Evolutionary conservation across 2,797 vertebrate species (phyloP).

Genomic region (Orestias chungarensis): DNA sequence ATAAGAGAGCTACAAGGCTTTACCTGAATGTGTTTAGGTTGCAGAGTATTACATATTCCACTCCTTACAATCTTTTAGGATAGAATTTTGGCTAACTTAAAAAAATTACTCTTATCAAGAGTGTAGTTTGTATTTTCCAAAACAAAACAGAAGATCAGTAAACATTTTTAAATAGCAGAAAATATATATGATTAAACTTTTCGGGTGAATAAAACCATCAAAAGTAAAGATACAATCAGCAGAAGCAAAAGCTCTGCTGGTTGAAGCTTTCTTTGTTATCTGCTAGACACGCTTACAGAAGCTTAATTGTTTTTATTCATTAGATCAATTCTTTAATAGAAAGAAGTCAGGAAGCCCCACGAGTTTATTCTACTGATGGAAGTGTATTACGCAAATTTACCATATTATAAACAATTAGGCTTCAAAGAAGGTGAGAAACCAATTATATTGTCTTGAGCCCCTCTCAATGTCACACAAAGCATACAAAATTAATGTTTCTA

Average conservation of each 20-base stretch:
- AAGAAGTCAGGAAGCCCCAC: background rate
- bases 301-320: slow-evolving; percentile 22
- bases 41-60: background rate
- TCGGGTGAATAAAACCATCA: slow-evolving; percentile 9
- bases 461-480: slow-evolving; percentile 17
- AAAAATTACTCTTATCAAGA: too few species aligned
- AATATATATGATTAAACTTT: slow-evolving; percentile 18
- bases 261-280: background rate
- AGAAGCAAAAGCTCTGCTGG: background rate
- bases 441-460: slow-evolving; percentile 11
- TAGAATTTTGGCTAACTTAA: too few species aligned
- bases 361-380: background rate
- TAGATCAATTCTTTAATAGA: background rate
- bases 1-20: background rate
- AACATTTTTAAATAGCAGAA: too few species aligned
- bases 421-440: slow-evolving; percentile 8
- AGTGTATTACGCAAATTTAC: background rate
- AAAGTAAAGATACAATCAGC: slow-evolving; percentile 12
- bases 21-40: background rate
- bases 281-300: background rate
- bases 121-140: too few species aligned
- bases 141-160: too few species aligned
- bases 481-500: slow-evolving; percentile 39
- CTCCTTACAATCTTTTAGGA: background rate
- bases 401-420: slow-evolving; percentile 28